Percentiles rank a stretch among this genome's conserved stretches.
Evolutionary conservation across 1,140 invertebrate species (phyloP).

Genomic region (Drosophila aff.): DNA sequence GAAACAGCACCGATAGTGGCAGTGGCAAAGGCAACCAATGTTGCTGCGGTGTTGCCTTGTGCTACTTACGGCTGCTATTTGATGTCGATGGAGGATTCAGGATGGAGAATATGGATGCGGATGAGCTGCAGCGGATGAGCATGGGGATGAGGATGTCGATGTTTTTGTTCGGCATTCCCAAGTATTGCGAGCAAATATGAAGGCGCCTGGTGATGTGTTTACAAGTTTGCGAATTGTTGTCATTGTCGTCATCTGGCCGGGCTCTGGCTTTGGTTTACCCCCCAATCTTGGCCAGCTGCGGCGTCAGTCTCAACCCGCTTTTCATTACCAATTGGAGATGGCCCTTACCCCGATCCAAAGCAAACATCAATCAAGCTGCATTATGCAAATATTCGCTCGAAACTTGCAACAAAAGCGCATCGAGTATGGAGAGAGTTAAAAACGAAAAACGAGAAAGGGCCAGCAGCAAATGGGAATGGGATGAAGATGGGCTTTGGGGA

Average conservation of each 20-base stretch:
- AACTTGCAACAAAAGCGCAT: conserved; percentile 78
- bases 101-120: conserved; percentile 1
- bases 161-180: conserved; percentile 41
- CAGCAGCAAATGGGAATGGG: conserved; percentile 6
- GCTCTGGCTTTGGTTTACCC: conserved; percentile 24
- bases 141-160: conserved; percentile 22
- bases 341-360: not conserved
- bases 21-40: conserved; percentile 52
- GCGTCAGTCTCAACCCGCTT: conserved; percentile 59
- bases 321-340: conserved; percentile 67
- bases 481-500: conserved; percentile 1
- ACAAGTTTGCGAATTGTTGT: conserved; percentile 77
- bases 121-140: not conserved
- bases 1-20: conserved; percentile 14
- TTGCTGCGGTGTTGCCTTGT: conserved; percentile 50
- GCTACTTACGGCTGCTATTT: conserved; percentile 55
- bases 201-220: conserved; percentile 72
- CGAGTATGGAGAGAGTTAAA: conserved; percentile 11
- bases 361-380: conserved; percentile 79
- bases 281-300: conserved; percentile 57
- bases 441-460: conserved; percentile 23
- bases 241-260: conserved; percentile 68
- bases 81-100: conserved; percentile 31
- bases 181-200: conserved; percentile 59
- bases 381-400: conserved; percentile 78